Evolutionary conservation across 2,888 invertebrate species (phyloP), one percentile per base, ranked within the genome.

Genomic region (Orchesellides sinensis): DNA sequence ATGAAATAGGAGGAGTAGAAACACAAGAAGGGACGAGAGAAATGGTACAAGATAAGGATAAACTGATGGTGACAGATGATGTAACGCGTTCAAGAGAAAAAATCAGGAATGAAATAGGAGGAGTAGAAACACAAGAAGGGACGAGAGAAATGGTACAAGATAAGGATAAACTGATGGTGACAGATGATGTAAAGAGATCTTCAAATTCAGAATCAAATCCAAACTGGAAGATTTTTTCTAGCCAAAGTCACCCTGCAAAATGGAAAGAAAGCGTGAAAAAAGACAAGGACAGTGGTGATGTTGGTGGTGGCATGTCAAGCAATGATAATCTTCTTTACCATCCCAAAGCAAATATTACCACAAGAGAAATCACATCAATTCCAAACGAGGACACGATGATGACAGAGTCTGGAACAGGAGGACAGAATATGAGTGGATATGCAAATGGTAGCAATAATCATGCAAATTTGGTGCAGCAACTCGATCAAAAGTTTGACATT

Each of bases 111-210:
- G 65, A 21, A 45, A 25, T 40, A 12, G 59, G 32, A 54, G 65
- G 49, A 4, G 63, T 17, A 17, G 35, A 4, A 59, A 45, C 27
- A 54, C n/a, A 66, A 52, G 14, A 25, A 40, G 25, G 49, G 27
- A 29, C 32, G 17, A n/a, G 29, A 65, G 66, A 66, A 47, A 49
- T 19, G 65, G 74, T 25, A 52, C 54, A 17, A 77, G 77, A 77
- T 77, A 77, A 75, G 75, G 59, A 68, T 68, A 77, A 78, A 69
- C 72, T 79, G 79, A 79, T 79, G 70, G 40, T 79, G 78, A 78
- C 78, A 78, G 65, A 79, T 72, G 79, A 79, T 72, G 79, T 65
- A 79, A 78, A 29, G 49, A 69, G 61, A 78, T 78, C 78, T 66
- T 78, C 59, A 19, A n/a, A n/a, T n/a, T n/a, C 32, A 32, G 32